Conservation (phyloP, 2,113 vertebrate species). For the Gadus macrocephalus region DNA sequence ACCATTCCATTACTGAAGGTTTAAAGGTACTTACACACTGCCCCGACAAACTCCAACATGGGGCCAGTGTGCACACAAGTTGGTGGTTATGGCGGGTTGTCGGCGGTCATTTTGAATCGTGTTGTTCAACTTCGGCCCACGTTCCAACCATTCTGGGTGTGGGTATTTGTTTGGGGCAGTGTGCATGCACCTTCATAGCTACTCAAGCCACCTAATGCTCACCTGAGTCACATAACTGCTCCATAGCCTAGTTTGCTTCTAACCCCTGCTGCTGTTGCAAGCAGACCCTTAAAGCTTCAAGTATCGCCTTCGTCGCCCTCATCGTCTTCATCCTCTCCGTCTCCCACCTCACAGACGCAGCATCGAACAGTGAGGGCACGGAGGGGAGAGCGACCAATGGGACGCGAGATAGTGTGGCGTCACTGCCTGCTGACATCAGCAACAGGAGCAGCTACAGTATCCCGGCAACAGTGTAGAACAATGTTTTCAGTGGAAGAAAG, state of each 20-base stretch:
- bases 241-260: not conserved
- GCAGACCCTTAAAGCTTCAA: not conserved
- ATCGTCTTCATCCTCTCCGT: constrained; percentile 46
- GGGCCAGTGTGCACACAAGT: too few relatives aligned
- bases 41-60: too few relatives aligned
- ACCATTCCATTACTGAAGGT: too few relatives aligned
- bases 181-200: too few relatives aligned
- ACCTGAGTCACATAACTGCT: too few relatives aligned
- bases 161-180: too few relatives aligned
- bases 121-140: too few relatives aligned
- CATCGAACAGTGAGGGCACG: constrained; percentile 53
- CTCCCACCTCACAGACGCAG: constrained; percentile 73
- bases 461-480: constrained; percentile 64
- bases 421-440: constrained; percentile 58
- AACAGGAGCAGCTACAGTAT: constrained; percentile 67
- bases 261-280: not conserved
- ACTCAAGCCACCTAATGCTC: too few relatives aligned
- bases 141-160: too few relatives aligned
- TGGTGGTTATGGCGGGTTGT: too few relatives aligned
- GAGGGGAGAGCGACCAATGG: constrained; percentile 67
- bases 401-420: constrained; percentile 55
- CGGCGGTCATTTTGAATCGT: too few relatives aligned
- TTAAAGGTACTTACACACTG: not conserved
- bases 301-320: not conserved
- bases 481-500: not conserved